Conservation (phyloP, 1,140 invertebrate genomes). For the Trypoxylus dichotomus region DNA sequence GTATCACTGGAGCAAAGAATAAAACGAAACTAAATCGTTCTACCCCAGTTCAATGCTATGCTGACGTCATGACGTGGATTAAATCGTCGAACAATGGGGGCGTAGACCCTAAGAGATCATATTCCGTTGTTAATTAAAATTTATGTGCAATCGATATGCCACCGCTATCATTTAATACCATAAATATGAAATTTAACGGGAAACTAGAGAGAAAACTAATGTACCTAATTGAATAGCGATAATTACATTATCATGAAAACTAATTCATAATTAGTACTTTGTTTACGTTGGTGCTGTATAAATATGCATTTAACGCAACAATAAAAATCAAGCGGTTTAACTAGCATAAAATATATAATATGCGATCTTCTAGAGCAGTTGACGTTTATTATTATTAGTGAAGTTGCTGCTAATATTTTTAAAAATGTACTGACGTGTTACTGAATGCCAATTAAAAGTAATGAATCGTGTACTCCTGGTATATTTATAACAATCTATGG, state of each 20-base stretch:
- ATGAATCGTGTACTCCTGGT: too few relatives aligned
- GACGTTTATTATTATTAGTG: too few relatives aligned
- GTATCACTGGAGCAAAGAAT: not conserved
- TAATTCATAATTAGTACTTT: not conserved
- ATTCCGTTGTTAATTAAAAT: slow-evolving; percentile 13
- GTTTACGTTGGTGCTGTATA: too few relatives aligned
- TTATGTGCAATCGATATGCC: slow-evolving; percentile 1
- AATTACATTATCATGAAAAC: not conserved
- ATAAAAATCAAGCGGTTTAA: too few relatives aligned
- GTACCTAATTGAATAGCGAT: not conserved
- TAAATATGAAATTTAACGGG: not conserved
- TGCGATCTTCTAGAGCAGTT: too few relatives aligned
- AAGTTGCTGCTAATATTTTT: too few relatives aligned
- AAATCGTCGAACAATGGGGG: slow-evolving; percentile 8
- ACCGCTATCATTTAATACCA: not conserved
- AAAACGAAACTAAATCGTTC: not conserved
- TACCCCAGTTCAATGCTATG: not conserved
- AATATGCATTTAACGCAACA: too few relatives aligned
- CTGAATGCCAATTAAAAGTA: too few relatives aligned
- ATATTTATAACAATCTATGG: too few relatives aligned
- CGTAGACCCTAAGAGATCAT: not conserved
- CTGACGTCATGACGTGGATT: not conserved
- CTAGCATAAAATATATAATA: too few relatives aligned
- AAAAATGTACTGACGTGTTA: too few relatives aligned
- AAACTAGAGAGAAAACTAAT: not conserved